Evolutionary conservation across 2,797 vertebrate species (phyloP), one percentile per base, ranked within the genome.

Genomic region (Sebastes dallii): DNA sequence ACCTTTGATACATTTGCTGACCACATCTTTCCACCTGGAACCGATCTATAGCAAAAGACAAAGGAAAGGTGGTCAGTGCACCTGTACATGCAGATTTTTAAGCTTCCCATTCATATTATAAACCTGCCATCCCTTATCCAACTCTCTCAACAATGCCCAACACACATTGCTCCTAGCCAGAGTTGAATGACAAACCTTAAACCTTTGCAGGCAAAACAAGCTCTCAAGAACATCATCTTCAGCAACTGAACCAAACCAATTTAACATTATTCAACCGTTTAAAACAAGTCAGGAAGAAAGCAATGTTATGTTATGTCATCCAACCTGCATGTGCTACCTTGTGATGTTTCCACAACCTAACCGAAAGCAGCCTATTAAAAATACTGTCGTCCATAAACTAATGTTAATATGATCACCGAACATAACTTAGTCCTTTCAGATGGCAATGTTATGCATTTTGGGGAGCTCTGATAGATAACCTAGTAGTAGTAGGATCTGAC

Each of bases 11-110:
- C 99, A 99, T 91, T 98, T 98, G 89, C 91, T 96, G 79, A 97
- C 96, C 59, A 99, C 99, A 20, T 99, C 99, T 92, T 99, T 99
- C 99, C 98, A 99, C 85, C 96, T 96, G 14, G 96, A 92, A 74
- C 99, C 97, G 2, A 99, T 96, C 98, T 99, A 56, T 36, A 78
- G 39, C 3, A 67, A 55, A 24, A 80, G 6, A 83, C 22, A 59
- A 14, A 68, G 30, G 61, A 66, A 59, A 42, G 52, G 55, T 14
- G 54, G 62, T 74, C 32, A 72, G 7, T 66, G 25, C 58, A 42
- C 2, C 20, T 12, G 50, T 0, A 54, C 8, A 8, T 54, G 25
- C 56, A 62, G 18, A 34, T 61, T 20, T 61, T 20, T 32, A 46
- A 52, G 18, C 20, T 52, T 52, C 50, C 20, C 0, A n/a, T 52